A percentile compares a stretch with the other conserved stretches of the same genome.
Conservation (phyloP, 1,140 invertebrate species). For the Epicauta chinensis region DNA sequence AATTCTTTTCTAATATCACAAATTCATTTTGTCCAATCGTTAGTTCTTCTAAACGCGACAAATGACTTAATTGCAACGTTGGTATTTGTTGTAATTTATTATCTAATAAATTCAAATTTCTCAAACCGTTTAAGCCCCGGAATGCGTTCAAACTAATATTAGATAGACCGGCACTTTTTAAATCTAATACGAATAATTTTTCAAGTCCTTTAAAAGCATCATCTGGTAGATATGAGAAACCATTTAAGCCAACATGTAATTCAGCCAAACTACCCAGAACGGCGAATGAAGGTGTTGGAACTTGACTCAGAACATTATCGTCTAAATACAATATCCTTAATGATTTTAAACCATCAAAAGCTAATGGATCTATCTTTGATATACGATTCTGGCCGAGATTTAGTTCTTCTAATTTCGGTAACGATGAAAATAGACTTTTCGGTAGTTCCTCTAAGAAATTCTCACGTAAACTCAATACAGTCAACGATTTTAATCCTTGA, state of each 20-base stretch:
- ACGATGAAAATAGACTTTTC: slow-evolving; percentile 64
- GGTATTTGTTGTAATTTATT: slow-evolving; percentile 70
- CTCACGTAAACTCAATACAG: slow-evolving; percentile 70
- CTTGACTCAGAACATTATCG: slow-evolving; percentile 71
- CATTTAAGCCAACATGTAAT: slow-evolving; percentile 76
- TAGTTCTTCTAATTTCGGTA: slow-evolving; percentile 73
- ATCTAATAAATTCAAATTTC: slow-evolving; percentile 68
- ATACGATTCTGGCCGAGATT: slow-evolving; percentile 85
- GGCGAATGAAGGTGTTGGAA: slow-evolving; percentile 66
- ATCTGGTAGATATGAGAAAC: slow-evolving; percentile 63
- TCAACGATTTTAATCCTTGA: slow-evolving; percentile 66
- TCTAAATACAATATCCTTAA: slow-evolving; percentile 75
- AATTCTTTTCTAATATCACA: slow-evolving; percentile 55
- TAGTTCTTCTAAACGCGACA: slow-evolving; percentile 70
- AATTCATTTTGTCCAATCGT: slow-evolving; percentile 79
- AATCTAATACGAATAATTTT: slow-evolving; percentile 66
- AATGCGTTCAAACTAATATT: slow-evolving; percentile 72
- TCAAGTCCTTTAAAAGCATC: slow-evolving; percentile 70
- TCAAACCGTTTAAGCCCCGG: slow-evolving; percentile 62
- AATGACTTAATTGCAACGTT: slow-evolving; percentile 61
- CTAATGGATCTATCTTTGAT: slow-evolving; percentile 66
- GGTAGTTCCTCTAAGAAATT: slow-evolving; percentile 77
- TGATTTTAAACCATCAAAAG: slow-evolving; percentile 69
- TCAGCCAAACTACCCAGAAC: slow-evolving; percentile 70
- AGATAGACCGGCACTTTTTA: slow-evolving; percentile 70